Evolutionary conservation across 92 coral and sea anemone species (phyloP), one percentile per base, ranked within the genome.

Genomic region (Micromussa lordhowensis): DNA sequence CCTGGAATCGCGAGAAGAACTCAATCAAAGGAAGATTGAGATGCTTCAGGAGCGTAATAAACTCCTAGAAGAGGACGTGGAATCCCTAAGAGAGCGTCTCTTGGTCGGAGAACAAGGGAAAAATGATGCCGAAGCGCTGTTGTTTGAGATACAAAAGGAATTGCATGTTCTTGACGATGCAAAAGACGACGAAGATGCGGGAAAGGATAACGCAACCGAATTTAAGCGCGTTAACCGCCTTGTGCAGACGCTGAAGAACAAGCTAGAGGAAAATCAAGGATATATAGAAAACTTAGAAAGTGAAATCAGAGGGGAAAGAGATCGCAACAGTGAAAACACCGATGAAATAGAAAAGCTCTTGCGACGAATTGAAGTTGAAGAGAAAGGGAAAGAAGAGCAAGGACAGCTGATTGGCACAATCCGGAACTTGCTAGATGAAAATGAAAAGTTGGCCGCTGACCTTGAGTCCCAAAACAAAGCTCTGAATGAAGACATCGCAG

Each of bases 401-500:
- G 95, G 93, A 30, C 85, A 83, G 55, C 74, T 94, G 30, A 92
- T 94, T 31, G 94, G 90, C 40, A 91, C 90, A 22, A 82, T 90
- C 68, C 89, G 93, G 51, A 79, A 85, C 14, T 90, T 95, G 66
- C 81, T 95, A 55, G 98, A 94, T 81, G 98, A 92, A 75, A 96
- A 91, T 83, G 95, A 94, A 91, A 90, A 96, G 84, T 90, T 92
- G 59, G 97, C 88, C 13, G 91, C 91, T 44, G 89, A 94, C 38
- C 93, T 93, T 63, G 92, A 96, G 85, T 83, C 91, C 21, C 97
- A 84, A 83, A 92, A 96, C 84, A 88, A 88, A 58, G 63, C 89
- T 54, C 82, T 96, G 84, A 88, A 86, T 36, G 91, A 94, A 51
- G 94, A 91, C 31, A 84, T 97, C 22, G 30, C 92, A 17, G 95